Evolutionary conservation across 1,140 invertebrate genomes (phyloP), one percentile per base, ranked within the genome.

Genomic region (Brachionus plicatilis): DNA sequence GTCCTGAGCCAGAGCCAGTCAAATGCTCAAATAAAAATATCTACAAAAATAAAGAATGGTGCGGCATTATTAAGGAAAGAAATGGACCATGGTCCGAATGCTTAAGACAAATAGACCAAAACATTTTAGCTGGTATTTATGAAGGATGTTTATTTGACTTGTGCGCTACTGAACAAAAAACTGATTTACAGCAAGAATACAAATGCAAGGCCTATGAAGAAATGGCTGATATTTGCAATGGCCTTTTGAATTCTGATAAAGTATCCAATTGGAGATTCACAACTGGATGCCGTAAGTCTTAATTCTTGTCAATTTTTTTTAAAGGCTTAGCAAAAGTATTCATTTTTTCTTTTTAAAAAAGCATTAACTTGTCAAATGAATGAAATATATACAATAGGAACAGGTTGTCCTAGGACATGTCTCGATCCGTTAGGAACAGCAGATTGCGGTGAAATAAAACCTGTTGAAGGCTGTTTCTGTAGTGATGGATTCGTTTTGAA

Each of bases 391-490:
- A 56, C 20, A 37, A 37, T 82, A 1, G 9, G 53, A 43, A 24
- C 29, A 68, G 29, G 60, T 2, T 82, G 79, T 65, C 79, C 65
- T 27, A 43, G 37, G 20, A 82, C 79, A 37, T 82, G 79, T 65
- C 41, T 41, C 0, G 37, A 45, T 68, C 79, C 79, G 11, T 24
- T 24, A 3, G 79, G 27, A 3, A 65, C 9, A 12, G 2, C 20
- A 20, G 53, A 65, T 47, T 82, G 79, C 37, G 53, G 53, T 43
- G 79, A 82, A 47, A 37, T 65, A 6, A 68, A 82, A n/a, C n/a
- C 65, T 6, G 8, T 37, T 65, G 79, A 82, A 65, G 65, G 82
- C 11, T 83, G 82, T 56, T 83, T 33, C n/a, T 83, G 82, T 56
- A 70, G 50, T 12, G 60, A 83, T 33, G 68, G 47, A 37, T 83